Evolutionary conservation across 2,113 vertebrate species (phyloP).

Genomic region (Felis chaus): DNA sequence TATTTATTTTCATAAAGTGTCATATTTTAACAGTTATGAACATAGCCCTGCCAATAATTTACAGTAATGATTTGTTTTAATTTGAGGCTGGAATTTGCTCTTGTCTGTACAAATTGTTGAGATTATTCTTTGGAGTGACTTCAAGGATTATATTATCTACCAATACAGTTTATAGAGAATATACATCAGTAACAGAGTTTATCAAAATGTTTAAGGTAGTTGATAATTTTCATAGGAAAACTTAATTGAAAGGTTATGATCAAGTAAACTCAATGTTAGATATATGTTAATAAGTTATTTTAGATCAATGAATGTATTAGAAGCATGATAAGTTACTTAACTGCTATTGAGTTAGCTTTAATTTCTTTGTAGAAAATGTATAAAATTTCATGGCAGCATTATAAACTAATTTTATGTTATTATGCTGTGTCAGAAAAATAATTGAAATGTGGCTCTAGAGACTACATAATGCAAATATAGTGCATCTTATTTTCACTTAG

Average conservation of each 20-base stretch:
- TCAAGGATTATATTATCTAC: background rate
- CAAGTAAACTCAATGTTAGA: constrained; percentile 65
- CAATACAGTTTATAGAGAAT: background rate
- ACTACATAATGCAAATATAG: constrained; percentile 83
- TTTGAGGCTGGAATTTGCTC: constrained; percentile 19
- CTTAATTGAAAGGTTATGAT: constrained; percentile 47
- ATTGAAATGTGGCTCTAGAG: constrained; percentile 86
- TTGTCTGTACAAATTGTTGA: background rate
- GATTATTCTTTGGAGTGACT: background rate
- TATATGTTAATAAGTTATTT: constrained; percentile 47
- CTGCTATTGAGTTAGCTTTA: constrained; percentile 82
- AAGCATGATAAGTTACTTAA: constrained; percentile 78
- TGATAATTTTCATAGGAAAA: constrained; percentile 32
- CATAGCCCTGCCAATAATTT: background rate
- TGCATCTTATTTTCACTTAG: constrained; percentile 86
- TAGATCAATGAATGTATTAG: constrained; percentile 76
- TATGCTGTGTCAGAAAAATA: constrained; percentile 85
- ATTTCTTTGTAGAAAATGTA: constrained; percentile 83
- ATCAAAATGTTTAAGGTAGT: constrained; percentile 52
- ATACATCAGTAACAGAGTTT: constrained; percentile 45
- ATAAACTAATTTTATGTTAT: constrained; percentile 85
- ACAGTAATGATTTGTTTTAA: background rate
- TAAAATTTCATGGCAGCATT: constrained; percentile 83
- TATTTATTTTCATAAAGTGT: background rate
- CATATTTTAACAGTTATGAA: constrained; percentile 24